Evolutionary conservation across 1,140 invertebrate species (phyloP).

Genomic region (Drosophila carrolli): DNA sequence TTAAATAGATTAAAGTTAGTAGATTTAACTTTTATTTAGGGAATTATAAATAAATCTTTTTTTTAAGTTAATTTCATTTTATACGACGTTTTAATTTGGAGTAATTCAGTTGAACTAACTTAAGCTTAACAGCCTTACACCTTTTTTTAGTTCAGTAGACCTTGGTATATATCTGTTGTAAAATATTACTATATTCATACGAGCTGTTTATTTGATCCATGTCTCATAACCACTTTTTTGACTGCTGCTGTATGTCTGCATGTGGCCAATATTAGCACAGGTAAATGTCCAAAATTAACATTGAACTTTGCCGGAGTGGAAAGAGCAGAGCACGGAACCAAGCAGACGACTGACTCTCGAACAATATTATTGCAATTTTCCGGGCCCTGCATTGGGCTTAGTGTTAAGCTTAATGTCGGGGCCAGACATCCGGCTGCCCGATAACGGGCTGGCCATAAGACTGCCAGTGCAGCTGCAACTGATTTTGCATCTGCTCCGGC

Average conservation of each 20-base stretch:
- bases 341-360: slow-evolving; percentile 34
- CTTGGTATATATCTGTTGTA: no score
- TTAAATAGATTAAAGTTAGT: no score
- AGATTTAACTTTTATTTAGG: no score
- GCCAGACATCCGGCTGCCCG: slow-evolving; percentile 49
- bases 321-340: slow-evolving; percentile 12
- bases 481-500: slow-evolving; percentile 28
- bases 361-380: slow-evolving; percentile 81
- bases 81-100: no score
- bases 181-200: no score
- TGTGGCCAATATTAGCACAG: slow-evolving; percentile 73
- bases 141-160: no score
- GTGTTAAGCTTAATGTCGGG: slow-evolving; percentile 60
- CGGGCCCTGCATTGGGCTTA: slow-evolving; percentile 62
- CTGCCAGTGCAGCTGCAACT: slow-evolving; percentile 35
- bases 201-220: no score
- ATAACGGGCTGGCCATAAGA: slow-evolving; percentile 47
- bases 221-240: neutral
- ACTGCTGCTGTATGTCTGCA: slow-evolving; percentile 30
- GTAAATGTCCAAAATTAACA: slow-evolving; percentile 82
- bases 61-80: no score
- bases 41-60: no score
- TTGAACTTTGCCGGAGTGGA: slow-evolving; percentile 68
- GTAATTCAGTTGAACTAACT: no score
- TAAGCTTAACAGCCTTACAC: no score